These are phyloP conservation scores for Cantharis rustica DNA, from an alignment of 2,888 invertebrate species.

Conservation along the genomic window DNA sequence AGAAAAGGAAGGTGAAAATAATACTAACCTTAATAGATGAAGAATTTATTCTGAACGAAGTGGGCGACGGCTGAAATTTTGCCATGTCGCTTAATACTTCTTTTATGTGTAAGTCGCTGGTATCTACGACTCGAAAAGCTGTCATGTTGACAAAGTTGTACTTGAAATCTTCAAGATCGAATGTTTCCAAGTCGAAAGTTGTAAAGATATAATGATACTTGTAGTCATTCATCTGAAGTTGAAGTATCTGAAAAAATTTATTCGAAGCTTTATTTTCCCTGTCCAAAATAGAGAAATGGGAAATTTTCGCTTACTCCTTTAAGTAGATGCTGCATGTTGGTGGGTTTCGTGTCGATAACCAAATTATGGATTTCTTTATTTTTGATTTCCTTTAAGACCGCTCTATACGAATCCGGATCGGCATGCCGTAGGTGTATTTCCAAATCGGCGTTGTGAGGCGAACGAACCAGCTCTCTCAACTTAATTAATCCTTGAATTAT, in stretches of 20 bases:
- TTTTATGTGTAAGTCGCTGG: conserved; percentile 67
- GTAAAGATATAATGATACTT: conserved; percentile 84
- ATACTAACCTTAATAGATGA: conserved; percentile 52
- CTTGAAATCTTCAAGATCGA: conserved; percentile 73
- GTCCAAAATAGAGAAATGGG: background rate
- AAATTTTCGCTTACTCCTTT: conserved; percentile 68
- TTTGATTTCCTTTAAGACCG: conserved; percentile 74
- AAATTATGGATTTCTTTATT: conserved; percentile 77
- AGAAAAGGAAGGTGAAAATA: background rate
- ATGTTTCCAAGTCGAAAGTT: conserved; percentile 69
- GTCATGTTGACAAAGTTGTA: conserved; percentile 80
- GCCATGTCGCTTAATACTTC: conserved; percentile 75
- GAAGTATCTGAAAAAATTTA: conserved; percentile 66
- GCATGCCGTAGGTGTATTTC: conserved; percentile 74
- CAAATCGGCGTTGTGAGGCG: conserved; percentile 63
- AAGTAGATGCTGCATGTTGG: conserved; percentile 73
- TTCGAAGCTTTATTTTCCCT: background rate
- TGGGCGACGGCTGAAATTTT: conserved; percentile 60
- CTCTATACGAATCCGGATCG: conserved; percentile 67
- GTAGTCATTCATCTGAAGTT: conserved; percentile 84
- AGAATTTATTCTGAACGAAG: conserved; percentile 44
- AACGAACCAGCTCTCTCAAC: conserved; percentile 71
- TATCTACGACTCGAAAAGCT: conserved; percentile 74
- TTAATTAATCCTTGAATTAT: conserved; percentile 66
- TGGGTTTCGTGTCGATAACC: conserved; percentile 75